Evolutionary conservation across 2,888 invertebrate genomes (phyloP).

Genomic region (Aphodius sticticus): DNA sequence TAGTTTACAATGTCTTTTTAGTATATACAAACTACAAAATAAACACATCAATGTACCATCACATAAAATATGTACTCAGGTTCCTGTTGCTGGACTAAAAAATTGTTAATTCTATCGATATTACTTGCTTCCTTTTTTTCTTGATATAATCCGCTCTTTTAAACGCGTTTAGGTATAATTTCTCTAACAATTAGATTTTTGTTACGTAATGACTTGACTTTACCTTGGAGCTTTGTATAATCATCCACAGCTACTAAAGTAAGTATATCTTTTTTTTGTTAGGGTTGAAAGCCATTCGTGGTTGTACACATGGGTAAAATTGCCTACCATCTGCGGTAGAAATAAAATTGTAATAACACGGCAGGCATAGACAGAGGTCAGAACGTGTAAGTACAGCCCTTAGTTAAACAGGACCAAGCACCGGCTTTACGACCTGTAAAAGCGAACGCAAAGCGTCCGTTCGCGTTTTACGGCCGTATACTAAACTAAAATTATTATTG

Average conservation of each 20-base stretch:
- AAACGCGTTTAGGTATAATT: no score
- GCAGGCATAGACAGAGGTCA: neutral
- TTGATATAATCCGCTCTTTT: no score
- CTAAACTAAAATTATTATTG: constrained; percentile 25
- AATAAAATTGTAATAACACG: neutral
- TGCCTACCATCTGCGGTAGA: neutral
- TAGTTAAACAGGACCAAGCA: neutral
- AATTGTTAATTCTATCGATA: no score
- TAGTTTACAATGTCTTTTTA: no score
- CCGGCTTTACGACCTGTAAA: neutral
- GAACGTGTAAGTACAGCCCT: neutral
- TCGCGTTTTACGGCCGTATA: constrained; percentile 16
- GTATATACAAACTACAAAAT: no score
- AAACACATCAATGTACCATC: no score
- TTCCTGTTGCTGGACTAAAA: no score
- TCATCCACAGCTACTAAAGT: neutral
- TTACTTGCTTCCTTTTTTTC: no score
- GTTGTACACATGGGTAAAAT: neutral
- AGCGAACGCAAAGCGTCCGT: constrained; percentile 22
- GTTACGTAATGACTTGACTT: no score
- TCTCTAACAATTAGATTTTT: no score
- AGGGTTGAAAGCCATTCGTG: neutral
- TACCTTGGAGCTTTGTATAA: no score
- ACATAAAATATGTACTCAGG: no score
- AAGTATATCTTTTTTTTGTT: neutral